Evolutionary conservation across 2,113 vertebrate genomes (phyloP).

Genomic region (Colistium nudipinnis): DNA sequence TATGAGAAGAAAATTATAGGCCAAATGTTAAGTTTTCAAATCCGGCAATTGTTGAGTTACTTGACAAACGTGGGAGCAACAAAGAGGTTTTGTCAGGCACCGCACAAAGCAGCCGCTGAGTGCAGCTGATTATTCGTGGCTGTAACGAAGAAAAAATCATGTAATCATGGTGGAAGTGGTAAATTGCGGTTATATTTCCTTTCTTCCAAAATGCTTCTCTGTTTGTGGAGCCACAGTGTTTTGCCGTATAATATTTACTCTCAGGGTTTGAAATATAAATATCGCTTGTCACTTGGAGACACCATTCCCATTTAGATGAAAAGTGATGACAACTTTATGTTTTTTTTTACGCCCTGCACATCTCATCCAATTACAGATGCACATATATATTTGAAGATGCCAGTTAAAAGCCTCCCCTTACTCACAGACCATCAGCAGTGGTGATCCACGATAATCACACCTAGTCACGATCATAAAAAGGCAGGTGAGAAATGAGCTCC

Average conservation of each 20-base stretch:
- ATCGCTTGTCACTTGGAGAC: background rate
- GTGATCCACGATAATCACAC: conserved; percentile 7
- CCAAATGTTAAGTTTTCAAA: conserved; percentile 4
- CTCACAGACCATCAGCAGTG: conserved; percentile 2
- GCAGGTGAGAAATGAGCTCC: background rate
- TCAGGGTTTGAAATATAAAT: conserved; percentile 18
- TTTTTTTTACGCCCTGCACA: background rate
- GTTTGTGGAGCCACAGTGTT: background rate
- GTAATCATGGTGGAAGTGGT: conserved; percentile 5
- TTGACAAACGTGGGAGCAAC: background rate
- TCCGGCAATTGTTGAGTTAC: background rate
- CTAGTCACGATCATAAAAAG: conserved; percentile 1
- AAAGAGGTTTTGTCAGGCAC: conserved; percentile 23
- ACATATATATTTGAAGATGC: background rate
- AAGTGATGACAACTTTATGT: background rate
- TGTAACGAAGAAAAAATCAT: conserved; percentile 6
- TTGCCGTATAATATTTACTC: background rate
- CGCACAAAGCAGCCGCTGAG: background rate
- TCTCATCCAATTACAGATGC: background rate
- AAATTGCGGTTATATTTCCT: conserved; percentile 15
- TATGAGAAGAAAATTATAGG: conserved; percentile 26
- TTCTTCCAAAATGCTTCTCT: conserved; percentile 5
- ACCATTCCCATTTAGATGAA: conserved; percentile 12
- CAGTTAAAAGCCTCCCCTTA: background rate
- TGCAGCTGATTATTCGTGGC: background rate